Percentiles rank a stretch among this genome's conserved stretches.
These are phyloP conservation scores for Acronicta leporina DNA, from an alignment of 2,888 invertebrate genomes.

Conservation along the genomic window DNA sequence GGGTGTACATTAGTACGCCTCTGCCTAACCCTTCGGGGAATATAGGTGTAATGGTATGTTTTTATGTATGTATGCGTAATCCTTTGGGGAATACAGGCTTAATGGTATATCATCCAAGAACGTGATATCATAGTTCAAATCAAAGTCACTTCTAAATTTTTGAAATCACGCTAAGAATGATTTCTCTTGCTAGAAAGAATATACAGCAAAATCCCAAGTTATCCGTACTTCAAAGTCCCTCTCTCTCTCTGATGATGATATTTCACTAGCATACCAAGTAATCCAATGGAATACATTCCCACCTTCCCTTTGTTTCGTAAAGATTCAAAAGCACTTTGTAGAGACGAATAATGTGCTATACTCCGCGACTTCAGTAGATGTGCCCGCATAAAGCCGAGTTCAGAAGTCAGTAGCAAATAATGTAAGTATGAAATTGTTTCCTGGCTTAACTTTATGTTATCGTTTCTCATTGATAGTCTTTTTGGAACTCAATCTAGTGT, in stretches of 20 bases:
- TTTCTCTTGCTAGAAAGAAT: neutral
- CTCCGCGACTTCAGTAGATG: slow-evolving; percentile 21
- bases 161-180: neutral
- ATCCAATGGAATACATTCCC: slow-evolving; percentile 52
- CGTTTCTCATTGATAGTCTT: too few species aligned
- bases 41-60: too few species aligned
- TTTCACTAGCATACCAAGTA: slow-evolving; percentile 35
- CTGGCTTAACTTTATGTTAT: too few species aligned
- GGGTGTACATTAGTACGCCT: too few species aligned
- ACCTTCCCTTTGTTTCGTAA: slow-evolving; percentile 50
- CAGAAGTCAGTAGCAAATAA: neutral
- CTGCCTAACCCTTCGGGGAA: too few species aligned
- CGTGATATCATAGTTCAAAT: too few species aligned
- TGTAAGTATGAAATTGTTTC: neutral
- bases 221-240: slow-evolving; percentile 6
- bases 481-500: too few species aligned
- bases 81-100: too few species aligned
- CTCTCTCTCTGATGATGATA: slow-evolving; percentile 28
- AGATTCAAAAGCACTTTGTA: slow-evolving; percentile 55
- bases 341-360: slow-evolving; percentile 48
- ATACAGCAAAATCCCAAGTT: neutral
- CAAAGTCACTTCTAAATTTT: neutral
- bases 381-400: slow-evolving; percentile 18
- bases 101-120: too few species aligned
- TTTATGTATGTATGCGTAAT: too few species aligned